Percentiles rank a stretch among this genome's conserved stretches.
Conservation (phyloP, 2,113 vertebrate genomes). For the Callaeas wilsoni region DNA sequence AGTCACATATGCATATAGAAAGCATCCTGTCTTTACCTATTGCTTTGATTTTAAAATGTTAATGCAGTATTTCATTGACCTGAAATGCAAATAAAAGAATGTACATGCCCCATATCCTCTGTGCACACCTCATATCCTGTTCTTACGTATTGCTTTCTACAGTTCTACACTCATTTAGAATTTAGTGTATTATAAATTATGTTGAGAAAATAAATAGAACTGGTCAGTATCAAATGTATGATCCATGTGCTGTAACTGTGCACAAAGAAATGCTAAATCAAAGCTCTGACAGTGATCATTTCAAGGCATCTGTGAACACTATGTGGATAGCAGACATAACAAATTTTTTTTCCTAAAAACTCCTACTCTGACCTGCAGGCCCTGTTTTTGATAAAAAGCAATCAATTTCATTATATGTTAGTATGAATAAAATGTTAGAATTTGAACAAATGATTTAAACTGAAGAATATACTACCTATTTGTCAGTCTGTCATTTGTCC, state of each 20-base stretch:
- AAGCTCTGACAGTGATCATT: background rate
- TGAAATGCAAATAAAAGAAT: background rate
- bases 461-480: background rate
- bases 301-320: background rate
- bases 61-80: background rate
- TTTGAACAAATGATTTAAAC: background rate
- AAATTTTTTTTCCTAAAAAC: background rate
- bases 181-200: background rate
- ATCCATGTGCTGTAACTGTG: background rate
- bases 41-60: background rate
- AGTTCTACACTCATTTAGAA: background rate
- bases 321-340: background rate
- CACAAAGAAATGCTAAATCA: background rate
- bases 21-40: background rate
- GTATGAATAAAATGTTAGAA: background rate
- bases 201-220: background rate
- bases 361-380: background rate
- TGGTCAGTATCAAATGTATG: background rate
- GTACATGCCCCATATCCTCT: background rate
- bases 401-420: background rate
- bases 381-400: background rate
- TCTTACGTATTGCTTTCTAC: background rate
- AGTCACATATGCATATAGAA: background rate
- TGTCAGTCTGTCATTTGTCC: background rate
- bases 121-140: background rate